Evolutionary conservation across 2,888 invertebrate species (phyloP).

Genomic region (Leucoptera coffeella): DNA sequence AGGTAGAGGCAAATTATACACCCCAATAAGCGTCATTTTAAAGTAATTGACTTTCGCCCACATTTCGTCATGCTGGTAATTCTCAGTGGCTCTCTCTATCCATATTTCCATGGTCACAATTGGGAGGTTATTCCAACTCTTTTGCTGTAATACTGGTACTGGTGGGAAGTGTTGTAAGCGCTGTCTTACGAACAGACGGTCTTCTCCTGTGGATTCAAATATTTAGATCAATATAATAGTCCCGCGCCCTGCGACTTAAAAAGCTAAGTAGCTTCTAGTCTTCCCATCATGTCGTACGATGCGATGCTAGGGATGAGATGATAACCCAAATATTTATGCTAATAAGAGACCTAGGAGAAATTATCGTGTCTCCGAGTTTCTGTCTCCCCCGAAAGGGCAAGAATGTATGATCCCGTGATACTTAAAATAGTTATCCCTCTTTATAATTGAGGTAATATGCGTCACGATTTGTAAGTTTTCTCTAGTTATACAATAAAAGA

Average conservation of each 20-base stretch:
- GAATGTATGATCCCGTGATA: too few relatives aligned
- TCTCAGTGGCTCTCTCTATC: constrained; percentile 13
- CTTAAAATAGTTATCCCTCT: too few relatives aligned
- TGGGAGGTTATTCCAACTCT: constrained; percentile 37
- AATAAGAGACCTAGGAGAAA: too few relatives aligned
- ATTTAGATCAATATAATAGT: too few relatives aligned
- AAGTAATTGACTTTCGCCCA: constrained; percentile 21
- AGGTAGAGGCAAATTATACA: constrained; percentile 22
- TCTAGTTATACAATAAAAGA: too few relatives aligned
- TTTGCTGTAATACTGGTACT: constrained; percentile 13
- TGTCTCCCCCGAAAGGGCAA: too few relatives aligned
- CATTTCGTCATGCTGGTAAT: constrained; percentile 16
- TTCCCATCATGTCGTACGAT: background rate
- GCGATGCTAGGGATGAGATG: background rate
- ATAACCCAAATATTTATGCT: too few relatives aligned
- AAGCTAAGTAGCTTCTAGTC: too few relatives aligned
- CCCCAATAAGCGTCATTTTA: constrained; percentile 23
- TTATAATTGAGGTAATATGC: too few relatives aligned
- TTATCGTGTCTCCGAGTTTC: too few relatives aligned
- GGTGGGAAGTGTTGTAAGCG: constrained; percentile 22
- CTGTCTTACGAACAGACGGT: constrained; percentile 17
- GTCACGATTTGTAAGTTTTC: too few relatives aligned
- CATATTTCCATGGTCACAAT: constrained; percentile 19
- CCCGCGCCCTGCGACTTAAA: too few relatives aligned
- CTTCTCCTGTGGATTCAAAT: constrained; percentile 17